Evolutionary conservation across 2,797 vertebrate genomes (phyloP).

Genomic region (Pipistrellus nathusii): DNA sequence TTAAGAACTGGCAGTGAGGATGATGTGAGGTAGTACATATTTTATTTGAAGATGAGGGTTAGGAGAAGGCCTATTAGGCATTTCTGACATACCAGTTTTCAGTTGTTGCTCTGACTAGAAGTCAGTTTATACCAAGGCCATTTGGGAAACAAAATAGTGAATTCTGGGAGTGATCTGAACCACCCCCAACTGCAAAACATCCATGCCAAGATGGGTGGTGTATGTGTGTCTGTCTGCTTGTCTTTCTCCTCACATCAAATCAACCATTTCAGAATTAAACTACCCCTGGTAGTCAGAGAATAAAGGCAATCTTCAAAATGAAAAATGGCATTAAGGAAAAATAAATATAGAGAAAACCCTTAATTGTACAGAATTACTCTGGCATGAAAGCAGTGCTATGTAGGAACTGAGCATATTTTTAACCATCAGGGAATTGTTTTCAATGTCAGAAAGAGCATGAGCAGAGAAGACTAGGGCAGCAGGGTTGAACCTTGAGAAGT

Average conservation of each 20-base stretch:
- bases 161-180: not conserved
- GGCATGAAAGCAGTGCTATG: not conserved
- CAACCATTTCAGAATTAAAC: conserved; percentile 3
- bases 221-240: not conserved
- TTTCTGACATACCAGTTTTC: conserved; percentile 12
- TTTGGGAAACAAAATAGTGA: not conserved
- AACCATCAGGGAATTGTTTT: not conserved
- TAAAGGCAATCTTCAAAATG: conserved; percentile 22
- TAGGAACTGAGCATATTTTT: conserved; percentile 41
- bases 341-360: not conserved
- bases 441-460: not conserved
- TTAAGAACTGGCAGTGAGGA: not conserved
- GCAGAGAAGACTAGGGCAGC: not conserved
- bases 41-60: not conserved
- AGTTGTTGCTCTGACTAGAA: not conserved
- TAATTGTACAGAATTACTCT: not conserved
- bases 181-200: not conserved
- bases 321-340: conserved; percentile 20
- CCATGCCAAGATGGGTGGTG: not conserved
- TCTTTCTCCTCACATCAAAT: not conserved
- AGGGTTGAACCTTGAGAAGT: not conserved
- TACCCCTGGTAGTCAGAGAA: not conserved
- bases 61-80: not conserved
- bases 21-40: not conserved
- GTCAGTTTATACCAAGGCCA: not conserved